phyloP scores from a whole-genome alignment of 2,113 vertebrate species.

The Parotia lawesii region DNA sequence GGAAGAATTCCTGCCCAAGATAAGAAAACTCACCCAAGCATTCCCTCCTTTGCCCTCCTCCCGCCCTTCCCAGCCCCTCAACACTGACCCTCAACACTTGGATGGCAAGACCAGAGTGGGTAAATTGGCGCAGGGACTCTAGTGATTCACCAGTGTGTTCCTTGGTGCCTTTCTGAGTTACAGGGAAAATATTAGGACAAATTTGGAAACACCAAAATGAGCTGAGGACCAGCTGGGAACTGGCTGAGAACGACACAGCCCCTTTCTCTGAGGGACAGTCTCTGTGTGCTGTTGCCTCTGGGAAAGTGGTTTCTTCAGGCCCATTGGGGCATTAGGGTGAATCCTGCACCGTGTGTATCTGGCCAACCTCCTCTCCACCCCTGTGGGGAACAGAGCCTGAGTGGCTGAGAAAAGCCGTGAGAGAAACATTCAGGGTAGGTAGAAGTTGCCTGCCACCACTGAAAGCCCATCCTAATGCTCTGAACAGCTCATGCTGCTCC shows the following conservation, averaged over 20 bases:
- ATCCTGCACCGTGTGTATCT: rapidly evolving
- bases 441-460: not conserved
- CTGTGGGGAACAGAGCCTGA: not conserved
- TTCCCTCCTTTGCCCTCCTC: not conserved
- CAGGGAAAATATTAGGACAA: not conserved
- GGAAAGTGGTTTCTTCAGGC: not conserved
- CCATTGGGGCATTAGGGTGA: not conserved
- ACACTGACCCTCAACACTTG: not conserved
- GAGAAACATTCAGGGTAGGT: not conserved
- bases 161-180: not conserved
- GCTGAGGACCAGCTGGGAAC: not conserved
- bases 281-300: not conserved
- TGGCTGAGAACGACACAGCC: not conserved
- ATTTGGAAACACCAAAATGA: not conserved
- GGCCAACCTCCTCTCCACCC: not conserved
- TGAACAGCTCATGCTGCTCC: not conserved
- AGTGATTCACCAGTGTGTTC: not conserved
- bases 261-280: not conserved
- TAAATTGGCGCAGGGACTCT: not conserved
- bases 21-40: not conserved
- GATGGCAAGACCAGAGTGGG: not conserved
- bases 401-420: not conserved
- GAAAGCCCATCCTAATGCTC: not conserved
- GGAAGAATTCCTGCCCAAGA: not conserved
- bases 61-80: not conserved